Evolutionary conservation across 1,140 invertebrate species (phyloP).

Genomic region (Macrobrachium rosenbergii): DNA sequence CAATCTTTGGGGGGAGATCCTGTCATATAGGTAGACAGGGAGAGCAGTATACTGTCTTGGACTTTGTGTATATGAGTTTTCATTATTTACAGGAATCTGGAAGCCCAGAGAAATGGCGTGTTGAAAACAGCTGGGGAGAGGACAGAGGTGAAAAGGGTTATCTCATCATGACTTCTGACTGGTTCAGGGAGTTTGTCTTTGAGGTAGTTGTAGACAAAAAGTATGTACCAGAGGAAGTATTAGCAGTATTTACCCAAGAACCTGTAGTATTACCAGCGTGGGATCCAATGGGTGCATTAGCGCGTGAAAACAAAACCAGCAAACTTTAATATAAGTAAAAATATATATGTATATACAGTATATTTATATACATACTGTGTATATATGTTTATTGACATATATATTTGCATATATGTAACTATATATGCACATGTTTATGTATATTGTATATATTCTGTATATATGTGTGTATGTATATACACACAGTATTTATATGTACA

Average conservation of each 20-base stretch:
- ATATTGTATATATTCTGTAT: background rate
- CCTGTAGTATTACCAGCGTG: conserved; percentile 87
- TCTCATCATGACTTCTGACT: conserved; percentile 83
- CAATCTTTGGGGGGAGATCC: no score
- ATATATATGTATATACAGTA: conserved; percentile 12
- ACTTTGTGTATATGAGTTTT: background rate
- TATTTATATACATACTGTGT: background rate
- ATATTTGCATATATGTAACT: background rate
- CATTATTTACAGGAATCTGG: conserved; percentile 51
- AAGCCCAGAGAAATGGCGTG: conserved; percentile 81
- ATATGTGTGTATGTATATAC: background rate
- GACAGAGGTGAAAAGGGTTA: conserved; percentile 91
- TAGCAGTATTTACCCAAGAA: conserved; percentile 82
- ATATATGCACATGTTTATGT: conserved; percentile 2
- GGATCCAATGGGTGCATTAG: conserved; percentile 93
- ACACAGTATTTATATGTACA: no score
- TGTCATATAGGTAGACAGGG: no score
- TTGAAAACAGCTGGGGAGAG: conserved; percentile 94
- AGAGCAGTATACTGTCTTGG: no score
- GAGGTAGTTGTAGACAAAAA: conserved; percentile 91
- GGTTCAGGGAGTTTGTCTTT: conserved; percentile 92
- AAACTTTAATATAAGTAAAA: background rate
- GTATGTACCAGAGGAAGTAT: conserved; percentile 80
- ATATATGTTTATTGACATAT: background rate
- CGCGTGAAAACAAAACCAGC: conserved; percentile 68